These are phyloP conservation scores for Noctua pronuba DNA, from an alignment of 2,888 invertebrate genomes.

Conservation along the genomic window DNA sequence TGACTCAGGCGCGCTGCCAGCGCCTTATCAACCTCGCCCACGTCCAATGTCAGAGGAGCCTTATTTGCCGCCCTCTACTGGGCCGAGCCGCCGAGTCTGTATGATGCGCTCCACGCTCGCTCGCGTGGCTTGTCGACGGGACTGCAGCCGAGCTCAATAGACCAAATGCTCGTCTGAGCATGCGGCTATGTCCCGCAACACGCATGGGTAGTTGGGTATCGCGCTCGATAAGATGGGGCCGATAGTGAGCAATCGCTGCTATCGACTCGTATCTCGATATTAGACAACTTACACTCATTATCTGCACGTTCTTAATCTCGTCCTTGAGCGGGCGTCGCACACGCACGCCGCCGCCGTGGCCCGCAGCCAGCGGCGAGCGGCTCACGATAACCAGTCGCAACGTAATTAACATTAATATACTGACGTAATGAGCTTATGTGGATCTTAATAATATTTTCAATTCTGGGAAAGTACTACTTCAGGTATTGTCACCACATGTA, in stretches of 20 bases:
- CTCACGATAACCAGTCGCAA: slow-evolving; percentile 29
- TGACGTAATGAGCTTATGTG: slow-evolving; percentile 13
- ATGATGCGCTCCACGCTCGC: not conserved
- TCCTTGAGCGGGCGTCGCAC: slow-evolving; percentile 37
- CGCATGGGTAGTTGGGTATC: not conserved
- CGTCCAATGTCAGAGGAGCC: not conserved
- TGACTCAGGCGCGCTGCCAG: slow-evolving; percentile 39
- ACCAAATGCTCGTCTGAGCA: not conserved
- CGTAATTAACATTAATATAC: slow-evolving; percentile 38
- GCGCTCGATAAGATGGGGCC: slow-evolving; percentile 29
- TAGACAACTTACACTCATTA: slow-evolving; percentile 44
- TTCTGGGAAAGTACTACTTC: slow-evolving; percentile 5
- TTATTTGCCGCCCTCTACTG: slow-evolving; percentile 17
- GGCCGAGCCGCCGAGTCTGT: not conserved
- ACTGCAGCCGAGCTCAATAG: slow-evolving; percentile 2
- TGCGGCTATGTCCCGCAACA: not conserved
- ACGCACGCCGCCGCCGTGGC: not conserved
- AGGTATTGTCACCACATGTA: slow-evolving; percentile 4
- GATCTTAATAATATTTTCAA: slow-evolving; percentile 6
- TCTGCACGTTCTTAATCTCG: slow-evolving; percentile 59
- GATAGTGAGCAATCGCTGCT: slow-evolving; percentile 28
- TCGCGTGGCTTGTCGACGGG: not conserved
- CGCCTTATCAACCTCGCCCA: slow-evolving; percentile 49
- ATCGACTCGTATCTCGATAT: slow-evolving; percentile 40
- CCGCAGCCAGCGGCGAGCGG: not conserved